Percentiles rank a stretch among this genome's conserved stretches.
phyloP scores from a whole-genome alignment of 2,797 vertebrate species.

The Ispidina picta region DNA sequence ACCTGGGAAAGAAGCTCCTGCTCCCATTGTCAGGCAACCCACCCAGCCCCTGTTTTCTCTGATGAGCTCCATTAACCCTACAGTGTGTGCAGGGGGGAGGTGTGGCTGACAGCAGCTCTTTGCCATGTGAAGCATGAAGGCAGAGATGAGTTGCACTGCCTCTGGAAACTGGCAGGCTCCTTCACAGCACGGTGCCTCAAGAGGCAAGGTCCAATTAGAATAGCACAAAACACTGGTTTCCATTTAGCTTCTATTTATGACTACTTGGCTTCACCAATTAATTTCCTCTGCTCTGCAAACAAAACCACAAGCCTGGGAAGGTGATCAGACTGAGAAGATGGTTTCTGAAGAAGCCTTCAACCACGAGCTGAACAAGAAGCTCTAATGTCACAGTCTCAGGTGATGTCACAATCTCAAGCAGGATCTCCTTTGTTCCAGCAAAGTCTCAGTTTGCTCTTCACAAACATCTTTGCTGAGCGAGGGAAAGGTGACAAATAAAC shows the following conservation, averaged over 20 bases:
- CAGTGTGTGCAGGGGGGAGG: background rate
- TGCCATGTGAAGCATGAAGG: background rate
- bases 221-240: background rate
- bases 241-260: conserved; percentile 30
- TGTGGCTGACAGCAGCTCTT: background rate
- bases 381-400: background rate
- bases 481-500: background rate
- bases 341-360: background rate
- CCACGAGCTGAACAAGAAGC: background rate
- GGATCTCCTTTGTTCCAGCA: background rate
- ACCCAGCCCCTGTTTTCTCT: background rate
- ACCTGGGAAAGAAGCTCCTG: background rate
- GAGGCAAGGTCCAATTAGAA: background rate
- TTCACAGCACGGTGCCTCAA: background rate
- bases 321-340: background rate
- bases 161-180: conserved; percentile 5
- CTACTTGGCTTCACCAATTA: background rate
- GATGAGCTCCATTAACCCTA: background rate
- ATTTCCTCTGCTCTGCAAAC: conserved; percentile 29
- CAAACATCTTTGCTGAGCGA: background rate
- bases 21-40: background rate
- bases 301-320: background rate
- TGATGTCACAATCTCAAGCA: background rate
- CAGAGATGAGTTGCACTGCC: background rate
- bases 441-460: background rate